Evolutionary conservation across 2,113 vertebrate genomes (phyloP).

Genomic region (Ardeotis arabs): DNA sequence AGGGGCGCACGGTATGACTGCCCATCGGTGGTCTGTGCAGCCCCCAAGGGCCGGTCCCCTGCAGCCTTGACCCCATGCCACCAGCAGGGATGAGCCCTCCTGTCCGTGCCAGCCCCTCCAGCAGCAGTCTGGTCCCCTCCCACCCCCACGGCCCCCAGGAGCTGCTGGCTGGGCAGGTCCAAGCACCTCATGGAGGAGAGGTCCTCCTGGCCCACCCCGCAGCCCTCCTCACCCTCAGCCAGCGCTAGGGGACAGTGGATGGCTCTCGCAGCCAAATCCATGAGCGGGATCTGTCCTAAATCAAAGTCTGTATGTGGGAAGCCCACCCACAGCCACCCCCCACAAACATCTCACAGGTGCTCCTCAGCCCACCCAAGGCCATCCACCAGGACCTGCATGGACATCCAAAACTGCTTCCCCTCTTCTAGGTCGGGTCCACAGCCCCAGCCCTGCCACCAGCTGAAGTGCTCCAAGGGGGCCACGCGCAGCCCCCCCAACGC

Average conservation of each 20-base stretch:
- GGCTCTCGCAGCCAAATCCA: neutral
- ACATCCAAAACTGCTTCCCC: neutral
- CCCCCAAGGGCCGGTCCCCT: neutral
- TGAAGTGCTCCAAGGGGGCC: neutral
- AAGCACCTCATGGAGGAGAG: neutral
- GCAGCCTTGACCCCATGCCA: neutral
- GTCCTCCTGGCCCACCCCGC: too few species aligned
- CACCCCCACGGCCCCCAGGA: neutral
- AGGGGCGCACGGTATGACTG: fast-evolving
- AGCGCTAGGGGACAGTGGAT: fast-evolving
- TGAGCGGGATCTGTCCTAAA: neutral
- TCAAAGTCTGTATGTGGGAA: neutral
- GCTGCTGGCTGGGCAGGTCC: neutral
- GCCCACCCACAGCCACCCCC: fast-evolving
- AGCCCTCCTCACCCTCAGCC: neutral
- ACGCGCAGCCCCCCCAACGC: fast-evolving
- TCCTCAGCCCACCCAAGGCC: neutral
- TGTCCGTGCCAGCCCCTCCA: fast-evolving
- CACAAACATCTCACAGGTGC: neutral
- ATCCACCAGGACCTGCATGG: neutral
- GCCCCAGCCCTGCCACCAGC: neutral
- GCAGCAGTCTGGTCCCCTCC: neutral
- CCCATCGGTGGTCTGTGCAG: neutral
- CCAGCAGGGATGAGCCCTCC: neutral
- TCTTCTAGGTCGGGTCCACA: neutral